phyloP scores from a whole-genome alignment of 2,888 invertebrate genomes.

The Petrolisthes cinctipes region DNA sequence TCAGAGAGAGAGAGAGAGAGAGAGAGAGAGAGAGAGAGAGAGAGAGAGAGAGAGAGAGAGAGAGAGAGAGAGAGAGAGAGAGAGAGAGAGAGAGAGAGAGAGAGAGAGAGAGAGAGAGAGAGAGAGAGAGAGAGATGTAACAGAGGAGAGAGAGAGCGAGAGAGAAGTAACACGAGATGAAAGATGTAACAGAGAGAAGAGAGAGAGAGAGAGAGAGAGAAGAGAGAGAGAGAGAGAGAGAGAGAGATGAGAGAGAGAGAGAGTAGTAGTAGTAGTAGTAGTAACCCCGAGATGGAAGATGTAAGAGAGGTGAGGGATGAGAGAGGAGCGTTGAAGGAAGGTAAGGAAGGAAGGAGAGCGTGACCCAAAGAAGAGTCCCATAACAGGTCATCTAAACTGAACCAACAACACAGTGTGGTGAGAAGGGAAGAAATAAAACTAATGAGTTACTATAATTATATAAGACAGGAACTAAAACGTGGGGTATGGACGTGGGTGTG shows the following conservation, averaged over 20 bases:
- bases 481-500: no score
- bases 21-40: no score
- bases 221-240: not conserved
- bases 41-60: not conserved
- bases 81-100: not conserved
- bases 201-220: not conserved
- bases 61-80: not conserved
- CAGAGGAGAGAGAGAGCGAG: not conserved
- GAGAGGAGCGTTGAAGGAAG: not conserved
- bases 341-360: no score
- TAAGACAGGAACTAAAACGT: no score
- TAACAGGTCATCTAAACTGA: no score
- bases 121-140: no score
- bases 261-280: no score
- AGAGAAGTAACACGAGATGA: not conserved
- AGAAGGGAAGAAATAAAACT: no score
- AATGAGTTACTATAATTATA: no score
- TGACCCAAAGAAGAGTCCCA: no score
- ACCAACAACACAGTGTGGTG: no score
- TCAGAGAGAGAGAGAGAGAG: no score
- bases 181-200: not conserved
- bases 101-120: not conserved
- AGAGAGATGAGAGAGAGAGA: not conserved
- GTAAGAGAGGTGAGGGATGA: not conserved
- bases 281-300: not conserved